phyloP scores from a whole-genome alignment of 2,797 vertebrate genomes.

The Vultur gryphus region DNA sequence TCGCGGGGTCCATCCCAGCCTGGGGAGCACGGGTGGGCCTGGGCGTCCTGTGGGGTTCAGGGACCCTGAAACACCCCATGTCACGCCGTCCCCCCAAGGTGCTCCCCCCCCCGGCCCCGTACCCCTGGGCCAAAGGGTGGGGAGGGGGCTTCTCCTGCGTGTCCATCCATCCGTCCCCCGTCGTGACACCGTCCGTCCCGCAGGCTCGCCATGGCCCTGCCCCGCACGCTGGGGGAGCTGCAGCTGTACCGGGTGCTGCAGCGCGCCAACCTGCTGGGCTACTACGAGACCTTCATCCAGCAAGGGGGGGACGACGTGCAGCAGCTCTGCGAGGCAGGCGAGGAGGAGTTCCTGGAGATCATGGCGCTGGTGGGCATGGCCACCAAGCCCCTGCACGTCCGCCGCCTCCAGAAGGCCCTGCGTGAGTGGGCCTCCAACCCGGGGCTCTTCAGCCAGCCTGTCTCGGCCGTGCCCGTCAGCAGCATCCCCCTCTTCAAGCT shows the following conservation, averaged over 20 bases:
- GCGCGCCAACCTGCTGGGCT: constrained; percentile 92
- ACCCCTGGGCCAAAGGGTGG: background rate
- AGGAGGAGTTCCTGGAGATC: constrained; percentile 98
- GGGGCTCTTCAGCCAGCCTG: constrained; percentile 89
- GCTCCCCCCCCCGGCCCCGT: accelerated
- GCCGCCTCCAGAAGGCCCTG: constrained; percentile 94
- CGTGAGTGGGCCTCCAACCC: constrained; percentile 96
- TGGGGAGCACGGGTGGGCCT: accelerated
- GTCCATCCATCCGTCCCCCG: accelerated
- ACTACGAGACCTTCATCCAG: constrained; percentile 99
- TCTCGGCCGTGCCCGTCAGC: constrained; percentile 81
- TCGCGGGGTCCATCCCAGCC: accelerated
- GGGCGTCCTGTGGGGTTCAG: accelerated
- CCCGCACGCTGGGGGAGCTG: constrained; percentile 94
- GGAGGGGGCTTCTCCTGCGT: background rate
- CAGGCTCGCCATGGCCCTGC: constrained; percentile 87
- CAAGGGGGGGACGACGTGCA: constrained; percentile 97
- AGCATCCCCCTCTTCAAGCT: constrained; percentile 93
- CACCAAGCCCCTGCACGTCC: constrained; percentile 95
- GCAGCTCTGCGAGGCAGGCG: constrained; percentile 95
- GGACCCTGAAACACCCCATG: background rate
- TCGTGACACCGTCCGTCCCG: background rate
- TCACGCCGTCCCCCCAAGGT: accelerated
- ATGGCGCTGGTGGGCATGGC: constrained; percentile 99
- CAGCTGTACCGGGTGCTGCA: constrained; percentile 96